Conservation (phyloP, 2,113 vertebrate species). For the Chamaea fasciata region DNA sequence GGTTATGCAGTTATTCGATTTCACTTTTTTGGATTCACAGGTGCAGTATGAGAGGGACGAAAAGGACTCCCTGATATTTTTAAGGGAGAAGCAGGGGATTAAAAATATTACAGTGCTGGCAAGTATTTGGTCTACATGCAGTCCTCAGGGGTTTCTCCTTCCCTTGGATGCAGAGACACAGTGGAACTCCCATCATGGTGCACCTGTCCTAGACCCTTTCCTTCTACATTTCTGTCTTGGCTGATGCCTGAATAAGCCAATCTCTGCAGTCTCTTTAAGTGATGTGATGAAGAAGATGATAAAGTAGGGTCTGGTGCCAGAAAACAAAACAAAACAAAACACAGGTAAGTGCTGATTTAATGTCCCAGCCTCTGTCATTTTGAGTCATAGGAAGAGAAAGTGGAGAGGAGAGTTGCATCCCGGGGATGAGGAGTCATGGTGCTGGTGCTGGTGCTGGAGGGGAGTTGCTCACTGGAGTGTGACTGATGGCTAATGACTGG, state of each 20-base stretch:
- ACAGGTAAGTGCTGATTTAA: background rate
- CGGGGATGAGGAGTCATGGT: accelerated
- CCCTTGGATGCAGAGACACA: background rate
- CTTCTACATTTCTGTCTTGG: background rate
- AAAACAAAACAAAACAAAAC: background rate
- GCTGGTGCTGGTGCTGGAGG: background rate
- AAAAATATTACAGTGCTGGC: background rate
- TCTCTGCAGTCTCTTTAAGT: background rate
- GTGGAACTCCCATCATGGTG: background rate
- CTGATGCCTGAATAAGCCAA: background rate
- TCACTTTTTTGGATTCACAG: background rate
- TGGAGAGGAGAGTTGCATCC: background rate
- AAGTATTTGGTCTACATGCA: background rate
- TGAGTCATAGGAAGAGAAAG: background rate
- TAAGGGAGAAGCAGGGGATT: background rate
- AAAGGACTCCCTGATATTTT: background rate
- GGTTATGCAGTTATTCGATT: background rate
- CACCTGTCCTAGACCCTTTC: background rate
- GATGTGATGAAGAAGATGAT: background rate
- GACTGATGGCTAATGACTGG: background rate
- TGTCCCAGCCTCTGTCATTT: background rate
- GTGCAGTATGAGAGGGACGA: accelerated
- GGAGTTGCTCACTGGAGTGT: background rate
- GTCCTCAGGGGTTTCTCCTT: background rate
- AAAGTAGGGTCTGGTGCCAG: background rate